Evolutionary conservation across 2,888 invertebrate species (phyloP), one percentile per base, ranked within the genome.

Genomic region (Andrena chrysosceles): DNA sequence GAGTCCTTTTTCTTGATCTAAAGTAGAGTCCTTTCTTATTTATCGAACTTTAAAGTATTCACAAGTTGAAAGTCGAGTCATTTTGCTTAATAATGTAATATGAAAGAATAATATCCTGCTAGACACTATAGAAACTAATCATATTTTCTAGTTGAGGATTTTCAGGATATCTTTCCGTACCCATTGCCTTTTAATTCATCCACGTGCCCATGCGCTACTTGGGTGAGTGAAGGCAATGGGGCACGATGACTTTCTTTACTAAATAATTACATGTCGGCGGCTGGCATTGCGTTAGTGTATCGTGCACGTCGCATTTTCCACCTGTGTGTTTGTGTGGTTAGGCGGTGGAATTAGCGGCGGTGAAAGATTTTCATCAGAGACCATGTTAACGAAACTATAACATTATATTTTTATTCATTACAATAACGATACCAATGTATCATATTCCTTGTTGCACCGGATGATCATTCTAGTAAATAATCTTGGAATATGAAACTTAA

Each of bases 131-230:
- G 6, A n/a, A 10, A 35, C 13, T 71, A 49, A 48, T 49, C 52
- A 16, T 23, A 2, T 23, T 8, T 52, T 20, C 42, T 73, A 56
- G 54, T 6, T 56, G 20, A 73, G 72, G 64, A 64, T 73, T 64
- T 64, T 56, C 35, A 73, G 56, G 29, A 7, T 26, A n/a, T 26
- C 8, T 7, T 64, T 35, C 33, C 29, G 42, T 56, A 8, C 42
- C 2, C 5, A 42, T 29, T 33, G 20, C 10, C 13, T 16, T 16
- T 5, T 42, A 35, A 7, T 23, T 20, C 42, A 29, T 16, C 66
- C 54, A 72, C 29, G 72, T 62, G 33, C 52, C 23, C 52, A 69
- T 35, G 56, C 35, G 68, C 68, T 56, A 35, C 26, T 35, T 69
- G 68, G n/a, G 2, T 52, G 73, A 16, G 29, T 54, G 48, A 13